A percentile compares a stretch with the other conserved stretches of the same genome.
These are phyloP conservation scores for Acholoe squamosa DNA, from an alignment of 2,888 invertebrate species.

Conservation along the genomic window DNA sequence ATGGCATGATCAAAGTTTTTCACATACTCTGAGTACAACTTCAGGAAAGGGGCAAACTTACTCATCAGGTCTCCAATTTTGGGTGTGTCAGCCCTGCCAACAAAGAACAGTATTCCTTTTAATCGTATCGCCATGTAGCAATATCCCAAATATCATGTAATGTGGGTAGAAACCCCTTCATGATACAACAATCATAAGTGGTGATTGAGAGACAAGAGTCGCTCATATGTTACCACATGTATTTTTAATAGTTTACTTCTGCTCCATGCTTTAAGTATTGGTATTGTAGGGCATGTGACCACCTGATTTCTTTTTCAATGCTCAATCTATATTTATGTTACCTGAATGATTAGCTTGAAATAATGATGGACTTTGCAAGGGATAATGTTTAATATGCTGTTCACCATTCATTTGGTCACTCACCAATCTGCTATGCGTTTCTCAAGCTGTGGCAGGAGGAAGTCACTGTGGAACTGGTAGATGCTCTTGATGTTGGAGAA, in stretches of 20 bases:
- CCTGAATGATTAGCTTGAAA: background rate
- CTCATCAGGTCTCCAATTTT: slow-evolving; percentile 87
- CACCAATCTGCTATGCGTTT: slow-evolving; percentile 86
- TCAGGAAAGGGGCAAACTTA: slow-evolving; percentile 87
- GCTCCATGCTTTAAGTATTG: too few species aligned
- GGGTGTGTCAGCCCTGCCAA: slow-evolving; percentile 79
- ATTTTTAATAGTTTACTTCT: too few species aligned
- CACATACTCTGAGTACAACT: slow-evolving; percentile 88
- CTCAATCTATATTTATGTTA: background rate
- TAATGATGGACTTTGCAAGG: background rate
- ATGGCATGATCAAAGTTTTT: slow-evolving; percentile 88
- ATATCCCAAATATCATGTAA: too few species aligned
- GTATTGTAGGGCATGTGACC: too few species aligned
- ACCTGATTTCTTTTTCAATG: too few species aligned
- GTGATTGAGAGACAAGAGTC: too few species aligned
- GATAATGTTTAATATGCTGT: too few species aligned
- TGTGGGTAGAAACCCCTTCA: too few species aligned
- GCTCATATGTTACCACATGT: too few species aligned
- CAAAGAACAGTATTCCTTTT: background rate
- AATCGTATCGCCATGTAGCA: too few species aligned
- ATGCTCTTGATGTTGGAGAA: slow-evolving; percentile 88
- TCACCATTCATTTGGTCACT: too few species aligned
- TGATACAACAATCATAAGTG: too few species aligned
- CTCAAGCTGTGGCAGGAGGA: slow-evolving; percentile 87
- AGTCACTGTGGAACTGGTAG: slow-evolving; percentile 87